Evolutionary conservation across 2,888 invertebrate species (phyloP), one percentile per base, ranked within the genome.

Genomic region (Tenthredo amoena): DNA sequence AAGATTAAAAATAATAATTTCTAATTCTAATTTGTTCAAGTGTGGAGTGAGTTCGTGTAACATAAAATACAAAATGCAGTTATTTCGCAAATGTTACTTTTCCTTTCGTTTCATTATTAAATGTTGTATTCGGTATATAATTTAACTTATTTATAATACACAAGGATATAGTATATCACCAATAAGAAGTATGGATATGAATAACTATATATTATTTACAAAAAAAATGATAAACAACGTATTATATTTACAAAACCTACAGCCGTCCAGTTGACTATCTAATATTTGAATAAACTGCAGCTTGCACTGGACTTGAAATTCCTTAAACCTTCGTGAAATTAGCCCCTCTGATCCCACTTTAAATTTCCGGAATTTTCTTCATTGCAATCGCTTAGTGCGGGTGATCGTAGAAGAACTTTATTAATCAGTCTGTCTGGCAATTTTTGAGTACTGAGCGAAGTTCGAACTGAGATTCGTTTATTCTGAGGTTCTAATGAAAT

Each of bases 141-240:
- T 0, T 40, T 0, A 47, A 47, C 12, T 47, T 47, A 47, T 47
- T 47, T 47, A 47, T 15, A 47, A 47, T 47, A 47, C 47, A 47
- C 47, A 47, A 47, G 47, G 47, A 15, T 47, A 47, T 15, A 47
- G 12, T 47, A 47, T 47, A 50, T 55, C 55, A 55, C 7, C 55
- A 55, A 55, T n/a, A 55, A 55, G 7, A 55, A n/a, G n/a, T 55
- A 55, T 55, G n/a, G 55, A 55, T 55, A 55, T 55, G 55, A 55
- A 55, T 55, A n/a, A 55, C 55, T 55, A 55, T n/a, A n/a, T 55
- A 55, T 55, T 55, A 55, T 55, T n/a, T 55, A 55, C 55, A 55
- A 55, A 43, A 47, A 43, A 47, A 55, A 55, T 55, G 55, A 7
- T 55, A 7, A 55, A 55, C n/a, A n/a, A 55, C 6, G 6, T 55